Evolutionary conservation across 1,140 invertebrate genomes (phyloP).

Genomic region (Drosophila paulistorum): DNA sequence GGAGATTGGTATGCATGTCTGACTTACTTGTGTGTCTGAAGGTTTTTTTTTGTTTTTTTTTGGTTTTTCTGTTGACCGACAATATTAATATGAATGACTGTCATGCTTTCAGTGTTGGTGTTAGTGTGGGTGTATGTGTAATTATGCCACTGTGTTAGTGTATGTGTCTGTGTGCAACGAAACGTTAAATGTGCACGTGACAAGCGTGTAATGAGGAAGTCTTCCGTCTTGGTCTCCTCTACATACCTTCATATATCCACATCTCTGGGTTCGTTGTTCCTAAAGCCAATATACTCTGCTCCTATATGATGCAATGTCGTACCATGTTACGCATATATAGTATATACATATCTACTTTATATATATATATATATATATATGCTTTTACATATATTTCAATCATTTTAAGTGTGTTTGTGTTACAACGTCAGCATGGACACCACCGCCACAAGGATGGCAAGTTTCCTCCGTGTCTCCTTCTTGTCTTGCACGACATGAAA

Average conservation of each 20-base stretch:
- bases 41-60: constrained; percentile 31
- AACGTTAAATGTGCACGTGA: constrained; percentile 78
- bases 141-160: constrained; percentile 50
- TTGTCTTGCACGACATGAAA: constrained; percentile 43
- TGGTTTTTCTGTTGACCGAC: constrained; percentile 54
- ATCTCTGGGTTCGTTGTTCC: constrained; percentile 18
- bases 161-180: constrained; percentile 63
- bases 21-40: constrained; percentile 36
- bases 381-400: constrained; percentile 74
- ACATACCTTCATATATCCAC: constrained; percentile 15
- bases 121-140: constrained; percentile 53
- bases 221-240: constrained; percentile 60
- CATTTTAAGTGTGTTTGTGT: constrained; percentile 78
- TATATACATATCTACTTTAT: background rate
- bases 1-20: constrained; percentile 43
- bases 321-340: constrained; percentile 68
- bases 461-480: constrained; percentile 5
- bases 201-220: constrained; percentile 77
- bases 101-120: constrained; percentile 33
- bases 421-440: constrained; percentile 62
- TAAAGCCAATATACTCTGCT: constrained; percentile 50
- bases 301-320: constrained; percentile 49
- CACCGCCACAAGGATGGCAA: constrained; percentile 49
- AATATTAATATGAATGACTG: constrained; percentile 77
- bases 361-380: constrained; percentile 3